A percentile compares a stretch with the other conserved stretches of the same genome.
Conservation (phyloP, 2,113 vertebrate genomes). For the Catharus bicknelli region DNA sequence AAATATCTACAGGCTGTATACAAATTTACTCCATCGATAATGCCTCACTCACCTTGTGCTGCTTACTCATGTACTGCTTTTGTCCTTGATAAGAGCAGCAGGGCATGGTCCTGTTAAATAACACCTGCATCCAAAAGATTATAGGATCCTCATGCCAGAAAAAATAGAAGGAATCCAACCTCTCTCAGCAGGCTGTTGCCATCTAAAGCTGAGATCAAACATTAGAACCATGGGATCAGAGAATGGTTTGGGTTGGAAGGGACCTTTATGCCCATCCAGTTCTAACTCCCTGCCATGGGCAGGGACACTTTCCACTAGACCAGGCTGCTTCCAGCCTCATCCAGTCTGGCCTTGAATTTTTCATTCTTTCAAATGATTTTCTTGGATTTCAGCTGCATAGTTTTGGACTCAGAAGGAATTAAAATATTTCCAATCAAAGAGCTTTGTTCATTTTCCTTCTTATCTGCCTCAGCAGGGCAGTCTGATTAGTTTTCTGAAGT, state of each 20-base stretch:
- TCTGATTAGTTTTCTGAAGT: background rate
- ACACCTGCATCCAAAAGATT: background rate
- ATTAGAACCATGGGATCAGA: background rate
- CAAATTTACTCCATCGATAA: background rate
- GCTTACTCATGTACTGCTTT: background rate
- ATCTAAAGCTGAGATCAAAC: background rate
- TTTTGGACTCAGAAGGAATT: background rate
- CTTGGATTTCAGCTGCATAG: background rate
- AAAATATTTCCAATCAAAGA: background rate
- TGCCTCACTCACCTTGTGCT: background rate
- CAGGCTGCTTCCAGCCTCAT: background rate
- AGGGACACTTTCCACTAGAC: background rate
- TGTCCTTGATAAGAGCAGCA: background rate
- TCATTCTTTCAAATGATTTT: background rate
- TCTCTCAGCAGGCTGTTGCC: background rate
- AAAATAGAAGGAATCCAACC: background rate
- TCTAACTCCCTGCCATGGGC: background rate
- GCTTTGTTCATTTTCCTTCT: background rate
- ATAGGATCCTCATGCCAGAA: background rate
- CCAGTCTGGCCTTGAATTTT: background rate
- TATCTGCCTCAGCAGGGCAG: background rate
- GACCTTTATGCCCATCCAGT: background rate
- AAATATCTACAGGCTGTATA: background rate
- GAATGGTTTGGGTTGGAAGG: background rate
- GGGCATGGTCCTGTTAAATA: background rate